Evolutionary conservation across 2,113 vertebrate genomes (phyloP), one percentile per base, ranked within the genome.

Genomic region (Dipodomys merriami): DNA sequence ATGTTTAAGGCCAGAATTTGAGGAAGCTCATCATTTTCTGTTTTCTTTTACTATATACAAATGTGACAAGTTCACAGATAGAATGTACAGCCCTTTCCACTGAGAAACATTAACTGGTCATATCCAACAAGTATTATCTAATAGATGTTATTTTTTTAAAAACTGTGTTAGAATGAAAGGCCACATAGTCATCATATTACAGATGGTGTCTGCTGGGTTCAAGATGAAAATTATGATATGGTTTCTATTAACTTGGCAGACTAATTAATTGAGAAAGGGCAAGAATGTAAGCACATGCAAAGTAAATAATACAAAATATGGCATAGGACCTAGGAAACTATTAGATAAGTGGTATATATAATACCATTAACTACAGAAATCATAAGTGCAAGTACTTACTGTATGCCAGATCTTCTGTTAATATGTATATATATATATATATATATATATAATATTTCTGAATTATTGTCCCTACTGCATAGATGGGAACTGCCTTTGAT

Each of bases 1-100:
- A 93, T 33, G 7, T 77, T 90, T 44, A 46, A 89, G 2, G 80
- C 64, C 62, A 62, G 79, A 35, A 83, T 78, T 91, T 33, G 91
- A n/a, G n/a, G 80, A 88, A 69, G 62, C 35, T 90, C 62, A 69
- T 91, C 46, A 9, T 65, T 69, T 80, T 88, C 30, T 73, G 19
- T 78, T 82, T 93, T 71, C 44, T 86, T 82, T 94, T 76, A 80
- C 29, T 35, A 0, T 15, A 27, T 57, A 18, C 2, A 33, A 57
- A 73, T 79, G 9, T 22, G 20, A 69, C 64, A 80, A 12, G 60
- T 46, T 27, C 44, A 30, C 68, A n/a, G 69, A 18, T 81, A 30
- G 74, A 71, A 71, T 35, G 6, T 49, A 57, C 4, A 1, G 35
- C 6, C 13, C 19, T 39, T 91, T 88, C 44, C 18, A 71, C 71